These are phyloP conservation scores for Rhynchonycteris naso DNA, from an alignment of 2,797 vertebrate genomes.

Conservation along the genomic window DNA sequence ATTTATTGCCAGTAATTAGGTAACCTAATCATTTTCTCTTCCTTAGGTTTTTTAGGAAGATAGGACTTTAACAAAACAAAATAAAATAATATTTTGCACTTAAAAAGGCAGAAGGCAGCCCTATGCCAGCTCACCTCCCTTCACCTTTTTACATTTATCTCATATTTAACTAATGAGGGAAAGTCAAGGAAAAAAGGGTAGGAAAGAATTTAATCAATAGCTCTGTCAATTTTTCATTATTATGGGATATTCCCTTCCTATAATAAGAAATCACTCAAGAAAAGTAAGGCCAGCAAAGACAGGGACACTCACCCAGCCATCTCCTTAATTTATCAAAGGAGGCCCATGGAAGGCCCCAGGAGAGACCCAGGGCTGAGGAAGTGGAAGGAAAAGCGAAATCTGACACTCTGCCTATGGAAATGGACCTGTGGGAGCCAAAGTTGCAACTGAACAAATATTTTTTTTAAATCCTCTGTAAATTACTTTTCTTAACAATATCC, in stretches of 20 bases:
- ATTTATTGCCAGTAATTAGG: slow-evolving; percentile 16
- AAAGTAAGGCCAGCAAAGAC: slow-evolving; percentile 71
- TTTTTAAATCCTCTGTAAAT: neutral
- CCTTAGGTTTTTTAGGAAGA: slow-evolving; percentile 57
- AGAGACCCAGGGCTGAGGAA: neutral
- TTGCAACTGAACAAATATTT: neutral
- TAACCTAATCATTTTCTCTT: slow-evolving; percentile 61
- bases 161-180: slow-evolving; percentile 74
- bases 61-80: slow-evolving; percentile 52
- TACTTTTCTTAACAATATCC: neutral
- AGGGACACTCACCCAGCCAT: slow-evolving; percentile 62
- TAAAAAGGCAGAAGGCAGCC: slow-evolving; percentile 34
- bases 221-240: slow-evolving; percentile 80
- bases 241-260: slow-evolving; percentile 81
- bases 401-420: neutral
- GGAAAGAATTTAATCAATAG: slow-evolving; percentile 77
- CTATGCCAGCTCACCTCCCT: neutral
- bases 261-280: slow-evolving; percentile 80
- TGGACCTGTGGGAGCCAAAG: neutral
- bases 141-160: slow-evolving; percentile 59
- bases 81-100: slow-evolving; percentile 51
- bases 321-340: slow-evolving; percentile 75
- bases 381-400: neutral
- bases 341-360: neutral
- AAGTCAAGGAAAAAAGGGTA: slow-evolving; percentile 61